Conservation (phyloP, 2,888 invertebrate genomes). For the Pristionchus exspectatus region DNA sequence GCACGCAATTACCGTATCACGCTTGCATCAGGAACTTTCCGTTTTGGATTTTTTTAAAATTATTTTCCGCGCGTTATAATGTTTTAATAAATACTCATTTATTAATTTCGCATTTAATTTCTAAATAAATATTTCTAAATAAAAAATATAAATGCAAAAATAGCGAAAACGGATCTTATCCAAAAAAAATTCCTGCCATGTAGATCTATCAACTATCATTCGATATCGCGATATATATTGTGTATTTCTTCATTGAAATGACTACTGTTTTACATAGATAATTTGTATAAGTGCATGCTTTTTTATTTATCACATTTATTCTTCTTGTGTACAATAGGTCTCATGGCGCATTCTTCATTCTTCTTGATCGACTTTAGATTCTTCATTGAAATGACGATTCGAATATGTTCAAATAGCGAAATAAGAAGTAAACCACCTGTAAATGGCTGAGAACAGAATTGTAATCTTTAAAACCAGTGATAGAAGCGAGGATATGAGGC, state of each 20-base stretch:
- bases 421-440: not conserved
- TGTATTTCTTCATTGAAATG: not conserved
- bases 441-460: not conserved
- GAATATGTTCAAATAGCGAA: conserved; percentile 6
- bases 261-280: too few relatives aligned
- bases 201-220: too few relatives aligned
- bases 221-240: not conserved
- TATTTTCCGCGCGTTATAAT: too few relatives aligned
- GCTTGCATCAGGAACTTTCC: not conserved
- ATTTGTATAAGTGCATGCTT: not conserved
- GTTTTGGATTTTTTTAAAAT: not conserved
- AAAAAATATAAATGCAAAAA: too few relatives aligned
- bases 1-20: too few relatives aligned
- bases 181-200: too few relatives aligned
- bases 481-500: conserved; percentile 19
- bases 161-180: too few relatives aligned
- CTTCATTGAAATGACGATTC: not conserved
- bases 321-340: not conserved
- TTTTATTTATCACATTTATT: not conserved
- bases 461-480: not conserved
- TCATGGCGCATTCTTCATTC: conserved; percentile 7
- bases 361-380: not conserved
- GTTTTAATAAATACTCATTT: not conserved
- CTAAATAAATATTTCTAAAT: too few relatives aligned
- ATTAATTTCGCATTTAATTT: not conserved